Evolutionary conservation across 2,113 vertebrate genomes (phyloP).

Genomic region (Murina feae): DNA sequence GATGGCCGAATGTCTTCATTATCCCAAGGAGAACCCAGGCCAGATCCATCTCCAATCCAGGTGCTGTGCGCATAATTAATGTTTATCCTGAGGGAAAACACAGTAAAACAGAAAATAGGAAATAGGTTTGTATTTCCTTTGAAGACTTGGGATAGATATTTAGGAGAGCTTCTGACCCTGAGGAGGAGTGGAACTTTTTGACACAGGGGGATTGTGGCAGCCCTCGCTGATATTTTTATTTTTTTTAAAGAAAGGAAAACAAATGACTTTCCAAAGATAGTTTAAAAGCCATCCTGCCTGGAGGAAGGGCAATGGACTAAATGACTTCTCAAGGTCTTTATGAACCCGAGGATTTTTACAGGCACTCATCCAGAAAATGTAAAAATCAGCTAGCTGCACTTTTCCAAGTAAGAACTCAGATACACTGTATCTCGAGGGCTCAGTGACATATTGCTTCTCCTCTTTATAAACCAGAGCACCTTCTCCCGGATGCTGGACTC

Average conservation of each 20-base stretch:
- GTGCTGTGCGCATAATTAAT: not conserved
- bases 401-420: not conserved
- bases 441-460: not conserved
- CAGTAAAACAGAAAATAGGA: not conserved
- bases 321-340: slow-evolving; percentile 40
- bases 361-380: not conserved
- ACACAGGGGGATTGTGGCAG: not conserved
- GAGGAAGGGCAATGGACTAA: slow-evolving; percentile 30
- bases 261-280: slow-evolving; percentile 39
- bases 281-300: slow-evolving; percentile 34
- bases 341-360: slow-evolving; percentile 29
- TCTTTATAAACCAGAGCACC: not conserved
- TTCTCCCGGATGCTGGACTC: not conserved
- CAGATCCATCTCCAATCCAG: not conserved
- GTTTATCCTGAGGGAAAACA: not conserved
- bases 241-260: slow-evolving; percentile 42
- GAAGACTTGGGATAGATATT: not conserved
- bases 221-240: slow-evolving; percentile 32
- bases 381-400: not conserved
- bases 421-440: not conserved
- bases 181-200: not conserved
- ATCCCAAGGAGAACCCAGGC: not conserved
- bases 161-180: not conserved
- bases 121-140: not conserved
- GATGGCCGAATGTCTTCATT: not conserved